A percentile compares a stretch with the other conserved stretches of the same genome.
phyloP scores from a whole-genome alignment of 2,888 invertebrate genomes.

The Heliconius hortense region DNA sequence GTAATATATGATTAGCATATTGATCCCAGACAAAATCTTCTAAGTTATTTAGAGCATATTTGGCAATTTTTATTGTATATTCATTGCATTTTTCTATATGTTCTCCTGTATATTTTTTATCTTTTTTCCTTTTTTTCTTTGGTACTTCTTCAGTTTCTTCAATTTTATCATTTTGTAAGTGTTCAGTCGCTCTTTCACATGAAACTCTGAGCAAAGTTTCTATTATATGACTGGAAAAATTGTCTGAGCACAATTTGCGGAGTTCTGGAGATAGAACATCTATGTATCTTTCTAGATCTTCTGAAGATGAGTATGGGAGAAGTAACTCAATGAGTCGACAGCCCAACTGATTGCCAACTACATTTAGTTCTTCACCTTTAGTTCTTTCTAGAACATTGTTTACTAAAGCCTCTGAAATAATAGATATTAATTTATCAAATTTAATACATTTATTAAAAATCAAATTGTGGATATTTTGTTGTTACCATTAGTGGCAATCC shows the following conservation, averaged over 20 bases:
- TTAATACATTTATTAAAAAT: not conserved
- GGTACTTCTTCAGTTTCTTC: constrained; percentile 54
- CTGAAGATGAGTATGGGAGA: constrained; percentile 84
- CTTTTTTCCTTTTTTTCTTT: constrained; percentile 58
- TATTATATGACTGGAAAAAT: constrained; percentile 90
- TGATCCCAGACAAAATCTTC: constrained; percentile 91
- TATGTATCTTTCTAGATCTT: constrained; percentile 84
- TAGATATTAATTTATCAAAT: not conserved
- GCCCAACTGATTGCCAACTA: constrained; percentile 90
- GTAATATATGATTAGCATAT: constrained; percentile 89
- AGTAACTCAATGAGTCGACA: constrained; percentile 89
- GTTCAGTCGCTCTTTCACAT: constrained; percentile 76
- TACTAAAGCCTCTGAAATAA: constrained; percentile 83
- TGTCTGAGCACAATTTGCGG: constrained; percentile 87
- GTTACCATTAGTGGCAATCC: too few species aligned
- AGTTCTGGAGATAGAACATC: constrained; percentile 84
- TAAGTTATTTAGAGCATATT: constrained; percentile 90
- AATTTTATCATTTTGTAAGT: constrained; percentile 52
- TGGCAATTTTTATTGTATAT: constrained; percentile 86
- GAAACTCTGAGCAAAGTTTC: constrained; percentile 85
- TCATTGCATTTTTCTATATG: constrained; percentile 82
- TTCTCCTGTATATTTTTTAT: constrained; percentile 62
- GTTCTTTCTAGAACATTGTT: constrained; percentile 90
- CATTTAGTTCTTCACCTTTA: constrained; percentile 85
- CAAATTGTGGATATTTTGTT: too few species aligned